Percentiles rank a stretch among this genome's conserved stretches.
Evolutionary conservation across 2,797 vertebrate genomes (phyloP).

Genomic region (Rhabdophis nuchalis): DNA sequence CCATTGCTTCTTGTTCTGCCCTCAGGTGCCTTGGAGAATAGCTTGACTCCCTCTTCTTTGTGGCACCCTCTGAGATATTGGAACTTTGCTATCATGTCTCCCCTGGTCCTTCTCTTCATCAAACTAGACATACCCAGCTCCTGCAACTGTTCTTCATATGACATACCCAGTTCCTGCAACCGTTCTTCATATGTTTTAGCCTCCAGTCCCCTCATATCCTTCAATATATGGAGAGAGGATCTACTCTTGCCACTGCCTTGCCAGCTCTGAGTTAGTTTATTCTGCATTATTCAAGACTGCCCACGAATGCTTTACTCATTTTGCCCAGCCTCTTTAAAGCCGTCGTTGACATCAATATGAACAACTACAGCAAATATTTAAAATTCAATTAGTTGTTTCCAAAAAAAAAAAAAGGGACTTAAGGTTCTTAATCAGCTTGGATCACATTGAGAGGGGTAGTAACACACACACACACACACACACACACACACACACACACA

Average conservation of each 20-base stretch:
- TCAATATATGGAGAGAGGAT: neutral
- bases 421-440: neutral
- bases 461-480: neutral
- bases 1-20: no score
- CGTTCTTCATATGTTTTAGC: no score
- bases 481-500: neutral
- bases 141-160: no score
- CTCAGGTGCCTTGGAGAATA: no score
- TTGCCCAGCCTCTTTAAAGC: neutral
- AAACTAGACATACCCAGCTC: no score
- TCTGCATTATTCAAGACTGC: neutral
- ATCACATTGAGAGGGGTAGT: neutral
- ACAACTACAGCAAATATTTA: neutral
- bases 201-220: no score
- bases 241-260: neutral
- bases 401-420: no score
- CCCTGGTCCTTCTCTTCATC: no score
- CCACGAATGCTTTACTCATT: neutral
- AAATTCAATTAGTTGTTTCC: neutral
- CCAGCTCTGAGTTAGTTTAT: accelerated
- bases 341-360: neutral
- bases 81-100: no score
- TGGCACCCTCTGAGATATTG: no score
- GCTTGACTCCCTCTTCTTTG: no score
- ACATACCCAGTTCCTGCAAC: no score